These are phyloP conservation scores for Scatophagus argus DNA, from an alignment of 2,113 vertebrate genomes.

Conservation along the genomic window DNA sequence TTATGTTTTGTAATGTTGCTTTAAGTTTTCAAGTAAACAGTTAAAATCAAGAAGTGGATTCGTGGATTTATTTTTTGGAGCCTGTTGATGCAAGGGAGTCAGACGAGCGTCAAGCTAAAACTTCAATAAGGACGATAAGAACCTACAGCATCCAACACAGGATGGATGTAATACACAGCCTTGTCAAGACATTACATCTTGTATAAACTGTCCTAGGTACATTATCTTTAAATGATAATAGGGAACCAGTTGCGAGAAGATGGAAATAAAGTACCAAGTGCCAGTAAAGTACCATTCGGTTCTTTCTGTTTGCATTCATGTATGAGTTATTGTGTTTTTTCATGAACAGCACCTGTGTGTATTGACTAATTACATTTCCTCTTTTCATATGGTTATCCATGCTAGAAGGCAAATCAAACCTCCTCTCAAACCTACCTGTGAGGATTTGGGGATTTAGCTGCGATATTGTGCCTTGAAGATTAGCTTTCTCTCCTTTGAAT, in stretches of 20 bases:
- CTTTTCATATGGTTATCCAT: constrained; percentile 54
- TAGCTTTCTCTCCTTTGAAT: constrained; percentile 61
- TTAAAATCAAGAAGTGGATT: too few species aligned
- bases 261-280: neutral
- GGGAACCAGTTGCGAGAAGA: constrained; percentile 5
- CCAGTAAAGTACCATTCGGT: constrained; percentile 2
- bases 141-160: constrained; percentile 3
- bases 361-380: constrained; percentile 65
- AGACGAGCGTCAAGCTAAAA: too few species aligned
- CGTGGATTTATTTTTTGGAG: too few species aligned
- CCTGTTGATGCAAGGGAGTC: too few species aligned
- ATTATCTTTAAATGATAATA: constrained; percentile 6
- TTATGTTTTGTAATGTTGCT: too few species aligned
- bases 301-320: constrained; percentile 24
- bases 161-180: neutral
- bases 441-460: constrained; percentile 58
- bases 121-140: too few species aligned
- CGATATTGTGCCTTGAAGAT: constrained; percentile 70
- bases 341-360: constrained; percentile 46
- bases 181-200: neutral
- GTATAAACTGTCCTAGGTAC: neutral
- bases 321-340: constrained; percentile 59
- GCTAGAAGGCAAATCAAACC: constrained; percentile 59
- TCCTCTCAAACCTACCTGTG: constrained; percentile 48
- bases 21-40: too few species aligned